Base-by-base conservation (phyloP, 2,113 vertebrate species). In the Elaphurus davidianus region DNA sequence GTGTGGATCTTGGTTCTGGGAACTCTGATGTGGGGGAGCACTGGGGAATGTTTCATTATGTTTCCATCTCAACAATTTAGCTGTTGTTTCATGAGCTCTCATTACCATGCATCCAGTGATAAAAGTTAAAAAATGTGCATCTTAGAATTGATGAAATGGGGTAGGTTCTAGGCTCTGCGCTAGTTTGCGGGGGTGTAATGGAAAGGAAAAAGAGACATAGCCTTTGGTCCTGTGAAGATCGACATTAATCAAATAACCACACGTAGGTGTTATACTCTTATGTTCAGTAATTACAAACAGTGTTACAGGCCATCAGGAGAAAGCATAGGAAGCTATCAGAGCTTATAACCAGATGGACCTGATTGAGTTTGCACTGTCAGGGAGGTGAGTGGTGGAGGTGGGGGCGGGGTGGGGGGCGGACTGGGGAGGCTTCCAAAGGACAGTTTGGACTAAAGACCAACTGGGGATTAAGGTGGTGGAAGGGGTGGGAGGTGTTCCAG, bases 61-160 rank as follows among this genome's bases (percentile, higher is more conserved):
- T 59, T 71, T 59, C 78, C 40, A 9, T 55, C 21, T 40, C 81
- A 84, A 16, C 10, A 27, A 17, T 57, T 19, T 33, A 90, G 94
- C 9, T 0, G 12, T 19, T 17, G 43, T 55, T 82, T 60, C 4
- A 0, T 60, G 76, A 89, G 43, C 54, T 33, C 2, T 43, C 52
- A 40, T 12, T 13, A 30, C 27, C 3, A 0, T 36, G 11, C 5
- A 1, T 67, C 59, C 74, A n/a, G 74, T 25, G 7, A 5, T 16
- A 54, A 64, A 27, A 9, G 5, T 47, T n/a, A 71, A 28, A 54
- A 25, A 55, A 17, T 30, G 8, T 57, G 40, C 40, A 40, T 92
- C 60, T 92, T 92, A 67, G 90, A 83, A 43, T 4, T 57, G 36
- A 85, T 57, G 81, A 25, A 62, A 19, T 74, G 21, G 19, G 40